Evolutionary conservation across 1,140 invertebrate species (phyloP), one percentile per base, ranked within the genome.

Genomic region (Heliothis subflexa): DNA sequence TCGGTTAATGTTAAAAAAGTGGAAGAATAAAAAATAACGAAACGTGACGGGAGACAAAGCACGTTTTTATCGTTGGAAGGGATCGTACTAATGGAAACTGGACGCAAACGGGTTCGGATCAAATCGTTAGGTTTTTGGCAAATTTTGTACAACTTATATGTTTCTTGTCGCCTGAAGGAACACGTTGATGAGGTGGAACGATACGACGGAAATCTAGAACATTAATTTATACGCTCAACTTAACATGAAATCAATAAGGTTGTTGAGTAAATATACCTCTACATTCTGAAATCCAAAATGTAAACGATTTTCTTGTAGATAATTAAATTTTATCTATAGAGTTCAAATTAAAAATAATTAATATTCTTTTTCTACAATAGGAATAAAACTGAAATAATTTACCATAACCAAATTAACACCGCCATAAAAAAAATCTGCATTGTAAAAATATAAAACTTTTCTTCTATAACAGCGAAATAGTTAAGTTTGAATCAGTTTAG

Each of bases 21-120:
- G 81, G 83, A 61, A 57, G 78, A 80, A 84, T 84, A 86, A 88
- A 88, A 88, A 86, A 88, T 85, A 86, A 86, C 80, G 81, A 78
- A 55, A 86, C 85, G 85, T 88, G 86, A 87, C 81, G 84, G 57
- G 81, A 87, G 90, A 89, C 88, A 88, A 90, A 90, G 85, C 89
- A 88, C 85, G 84, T 87, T 90, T 89, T 89, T 91, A 91, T 90
- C 86, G 84, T 78, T 82, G 83, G 79, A 80, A 87, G 81, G 86
- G 88, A 87, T 88, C 88, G 73, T 78, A 78, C 78, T 89, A 88
- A 91, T 87, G 86, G 84, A 84, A 61, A 83, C 83, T 83, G 83
- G 73, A 81, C 81, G 18, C 55, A 21, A 61, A 61, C 78, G 81
- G 74, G 64, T 68, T 82, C 82, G 77, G 77, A 55, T 79, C 54